These are phyloP conservation scores for Antedon mediterranea DNA, from an alignment of 53 echinoderm and acorn worm genomes.

Conservation along the genomic window DNA sequence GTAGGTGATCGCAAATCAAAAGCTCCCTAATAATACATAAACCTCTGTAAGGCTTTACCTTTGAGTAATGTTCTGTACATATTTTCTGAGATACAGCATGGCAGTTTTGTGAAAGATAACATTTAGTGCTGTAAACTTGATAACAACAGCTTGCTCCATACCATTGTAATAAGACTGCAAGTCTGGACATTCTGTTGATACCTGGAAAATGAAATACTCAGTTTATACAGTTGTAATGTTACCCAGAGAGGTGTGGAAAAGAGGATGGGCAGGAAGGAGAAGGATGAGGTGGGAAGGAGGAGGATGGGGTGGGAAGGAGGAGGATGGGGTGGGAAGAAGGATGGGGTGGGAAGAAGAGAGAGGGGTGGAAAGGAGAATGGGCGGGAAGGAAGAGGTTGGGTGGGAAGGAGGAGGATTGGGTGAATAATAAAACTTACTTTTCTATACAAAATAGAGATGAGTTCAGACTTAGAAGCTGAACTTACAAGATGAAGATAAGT, in stretches of 20 bases:
- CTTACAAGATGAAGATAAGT: constrained; percentile 88
- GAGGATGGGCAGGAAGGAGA: no score
- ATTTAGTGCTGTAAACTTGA: constrained; percentile 74
- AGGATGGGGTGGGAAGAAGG: no score
- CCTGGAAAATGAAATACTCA: constrained; percentile 19
- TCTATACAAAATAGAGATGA: constrained; percentile 83
- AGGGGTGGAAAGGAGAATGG: no score
- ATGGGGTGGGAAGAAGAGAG: no score
- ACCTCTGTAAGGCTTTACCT: constrained; percentile 30
- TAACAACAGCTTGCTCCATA: constrained; percentile 75
- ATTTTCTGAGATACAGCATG: constrained; percentile 48
- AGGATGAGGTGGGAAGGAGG: no score
- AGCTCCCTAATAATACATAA: no score
- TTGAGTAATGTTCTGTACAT: constrained; percentile 36
- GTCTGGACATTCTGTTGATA: constrained; percentile 67
- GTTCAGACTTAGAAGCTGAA: constrained; percentile 70
- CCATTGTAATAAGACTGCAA: constrained; percentile 77
- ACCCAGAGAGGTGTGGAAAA: neutral
- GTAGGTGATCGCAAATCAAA: no score
- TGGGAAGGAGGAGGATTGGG: no score
- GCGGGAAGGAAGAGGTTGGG: no score
- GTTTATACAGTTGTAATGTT: neutral
- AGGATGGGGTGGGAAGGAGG: no score
- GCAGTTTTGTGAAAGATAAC: constrained; percentile 80
- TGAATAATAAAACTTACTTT: constrained; percentile 56